These are phyloP conservation scores for Uloborus plumipes DNA, from an alignment of 2,888 invertebrate genomes.

Conservation along the genomic window DNA sequence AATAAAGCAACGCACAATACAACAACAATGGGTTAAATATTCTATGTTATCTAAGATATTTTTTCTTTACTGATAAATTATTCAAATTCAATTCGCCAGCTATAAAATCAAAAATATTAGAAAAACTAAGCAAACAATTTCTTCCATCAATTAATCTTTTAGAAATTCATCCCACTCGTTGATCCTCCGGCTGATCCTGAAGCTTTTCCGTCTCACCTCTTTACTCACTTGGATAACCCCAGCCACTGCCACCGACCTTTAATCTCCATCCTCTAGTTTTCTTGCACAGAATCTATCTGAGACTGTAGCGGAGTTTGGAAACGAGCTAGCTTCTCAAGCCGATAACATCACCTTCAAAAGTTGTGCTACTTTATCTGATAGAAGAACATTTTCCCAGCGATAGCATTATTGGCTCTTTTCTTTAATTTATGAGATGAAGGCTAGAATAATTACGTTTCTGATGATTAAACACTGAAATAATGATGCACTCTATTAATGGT, in stretches of 20 bases:
- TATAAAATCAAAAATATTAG: too few relatives aligned
- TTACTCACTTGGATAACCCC: neutral
- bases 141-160: too few relatives aligned
- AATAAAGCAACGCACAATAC: too few relatives aligned
- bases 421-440: neutral
- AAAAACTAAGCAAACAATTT: too few relatives aligned
- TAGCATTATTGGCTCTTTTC: neutral
- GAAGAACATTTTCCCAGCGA: neutral
- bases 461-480: neutral
- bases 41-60: too few relatives aligned
- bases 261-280: neutral
- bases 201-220: too few relatives aligned
- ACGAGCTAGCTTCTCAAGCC: neutral
- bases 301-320: neutral
- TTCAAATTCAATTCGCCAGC: too few relatives aligned
- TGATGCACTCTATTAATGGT: too few relatives aligned
- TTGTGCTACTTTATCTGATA: neutral
- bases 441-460: neutral
- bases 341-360: neutral
- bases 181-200: too few relatives aligned
- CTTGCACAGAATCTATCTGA: neutral
- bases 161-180: too few relatives aligned
- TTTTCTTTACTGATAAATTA: too few relatives aligned
- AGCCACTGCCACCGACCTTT: slow-evolving; percentile 1
- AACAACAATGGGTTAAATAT: too few relatives aligned